Base-by-base conservation (phyloP, 2,113 vertebrate genomes). In the Rhinichthys klamathensis region DNA sequence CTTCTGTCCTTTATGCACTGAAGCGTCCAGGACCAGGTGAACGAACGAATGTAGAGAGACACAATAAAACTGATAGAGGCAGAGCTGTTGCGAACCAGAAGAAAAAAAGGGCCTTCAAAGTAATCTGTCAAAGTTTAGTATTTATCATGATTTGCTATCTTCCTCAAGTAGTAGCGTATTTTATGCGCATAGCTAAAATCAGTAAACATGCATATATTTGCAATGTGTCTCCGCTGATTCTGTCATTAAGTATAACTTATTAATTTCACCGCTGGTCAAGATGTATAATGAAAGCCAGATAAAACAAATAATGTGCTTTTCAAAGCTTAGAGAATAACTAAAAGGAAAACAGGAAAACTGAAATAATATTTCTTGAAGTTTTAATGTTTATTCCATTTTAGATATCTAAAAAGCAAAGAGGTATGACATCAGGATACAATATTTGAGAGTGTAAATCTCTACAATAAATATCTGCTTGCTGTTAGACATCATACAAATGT, bases 241-340 rank as follows among this genome's bases (percentile, higher is more conserved):
- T 2, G 61, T 35, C 80, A 0, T 78, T 83, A 58, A 70, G n/a
- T 74, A 18, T 78, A 3, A 41, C 30, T 46, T 74, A 32, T 35
- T 85, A 23, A 73, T 85, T 32, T 77, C 35, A 21, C 61, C 73
- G 12, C 16, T 86, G 16, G 9, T 78, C 32, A 86, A 44, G 16
- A 58, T 86, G 12, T 78, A 83, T 18, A 83, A 70, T 41, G 49
- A 83, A 46, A 13, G n/a, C 27, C 13, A 83, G 54, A 23, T n/a
- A n/a, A 23, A 32, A 35, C 8, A 56, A 25, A n/a, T n/a, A 75
- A 3, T 46, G 51, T 77, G 44, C 27, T 77, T 77, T 79, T 60
- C 32, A 35, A 60, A 60, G 54, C 16, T 79, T 25, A 79, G 30
- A 6, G 21, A 6, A n/a, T 16, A 79, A 60, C 18, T 60, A 2